Evolutionary conservation across 2,888 invertebrate species (phyloP), one percentile per base, ranked within the genome.

Genomic region (Hypselothyrea guttata): DNA sequence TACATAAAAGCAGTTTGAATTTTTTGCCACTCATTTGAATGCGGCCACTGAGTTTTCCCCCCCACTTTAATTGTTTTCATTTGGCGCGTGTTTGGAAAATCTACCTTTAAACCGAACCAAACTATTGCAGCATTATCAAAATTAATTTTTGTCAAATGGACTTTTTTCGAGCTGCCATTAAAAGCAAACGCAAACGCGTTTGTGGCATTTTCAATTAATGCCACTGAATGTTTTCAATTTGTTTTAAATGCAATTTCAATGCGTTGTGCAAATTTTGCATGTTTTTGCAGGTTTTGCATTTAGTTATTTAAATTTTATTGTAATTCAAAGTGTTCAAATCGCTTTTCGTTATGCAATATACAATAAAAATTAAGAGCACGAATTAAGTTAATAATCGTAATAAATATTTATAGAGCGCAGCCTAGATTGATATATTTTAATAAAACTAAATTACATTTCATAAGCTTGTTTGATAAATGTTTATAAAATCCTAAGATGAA

Each of bases 1-100:
- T 61, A 55, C 60, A 83, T 76, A 79, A 77, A 81, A 84, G 82
- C 75, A 60, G 77, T 69, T 70, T 46, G 52, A 12, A 22, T 53
- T 42, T 34, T 42, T 51, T 35, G n/a, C 8, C 13, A 7, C 12
- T 7, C 55, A 58, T 62, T 70, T 67, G 46, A 67, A 70, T 55
- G 49, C 35, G 16, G 42, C 46, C 22, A 27, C n/a, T 7, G n/a
- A n/a, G n/a, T n/a, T n/a, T n/a, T n/a, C n/a, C n/a, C n/a, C n/a
- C n/a, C n/a, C n/a, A n/a, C n/a, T n/a, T 28, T n/a, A 12, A 35
- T 47, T 62, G 56, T 56, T 79, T 79, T 64, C 60, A 48, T 73
- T 77, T 81, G 53, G 41, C 82, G 75, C 74, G 67, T 66, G 52
- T 22, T 8, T 28, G 28, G 8, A 1, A 48, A 16, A 40, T 64